Base-by-base conservation (phyloP, 2,888 invertebrate genomes). In the Tupiocoris notatus region DNA sequence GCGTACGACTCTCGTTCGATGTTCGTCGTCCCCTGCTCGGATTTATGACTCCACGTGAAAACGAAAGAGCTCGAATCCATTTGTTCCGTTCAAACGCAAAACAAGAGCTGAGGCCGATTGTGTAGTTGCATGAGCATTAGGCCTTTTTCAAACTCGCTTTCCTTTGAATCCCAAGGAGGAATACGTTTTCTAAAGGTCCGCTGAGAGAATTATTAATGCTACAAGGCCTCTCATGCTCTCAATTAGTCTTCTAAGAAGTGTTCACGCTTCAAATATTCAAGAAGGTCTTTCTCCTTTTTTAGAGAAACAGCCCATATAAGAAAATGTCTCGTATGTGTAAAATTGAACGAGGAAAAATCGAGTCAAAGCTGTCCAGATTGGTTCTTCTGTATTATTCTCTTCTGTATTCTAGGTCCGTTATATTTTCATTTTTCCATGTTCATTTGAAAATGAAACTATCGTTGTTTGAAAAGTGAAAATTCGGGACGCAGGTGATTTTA, bases 61-160 rank as follows among this genome's bases (percentile, higher is more conserved):
- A 67, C 39, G 56, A 67, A 67, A 21, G 57, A 67, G 67, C 67
- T 57, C 56, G 20, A 54, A 67, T 56, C 54, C 56, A 67, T 67
- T 67, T 67, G 56, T 67, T 56, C 57, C 56, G 56, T 56, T 67
- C 67, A 67, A 67, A 67, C 67, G 39, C 3, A 12, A 12, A 39
- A 39, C 39, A 39, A 39, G 39, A 39, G 39, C 39, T 39, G n/a
- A n/a, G n/a, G n/a, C 12, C 39, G 39, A 12, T 39, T 12, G 39
- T 39, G 39, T 39, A 39, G 39, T 3, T 39, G 39, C 39, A 39
- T 39, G 39, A 7, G 12, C 39, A 39, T 39, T 3, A 39, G 39
- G 39, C 6, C 39, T 39, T 39, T 39, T 39, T 39, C 39, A 12
- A 39, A 39, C 39, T 3, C 3, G 39, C 39, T 39, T 39, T 39